Evolutionary conservation across 2,113 vertebrate species (phyloP).

Genomic region (Fregata magnificens): DNA sequence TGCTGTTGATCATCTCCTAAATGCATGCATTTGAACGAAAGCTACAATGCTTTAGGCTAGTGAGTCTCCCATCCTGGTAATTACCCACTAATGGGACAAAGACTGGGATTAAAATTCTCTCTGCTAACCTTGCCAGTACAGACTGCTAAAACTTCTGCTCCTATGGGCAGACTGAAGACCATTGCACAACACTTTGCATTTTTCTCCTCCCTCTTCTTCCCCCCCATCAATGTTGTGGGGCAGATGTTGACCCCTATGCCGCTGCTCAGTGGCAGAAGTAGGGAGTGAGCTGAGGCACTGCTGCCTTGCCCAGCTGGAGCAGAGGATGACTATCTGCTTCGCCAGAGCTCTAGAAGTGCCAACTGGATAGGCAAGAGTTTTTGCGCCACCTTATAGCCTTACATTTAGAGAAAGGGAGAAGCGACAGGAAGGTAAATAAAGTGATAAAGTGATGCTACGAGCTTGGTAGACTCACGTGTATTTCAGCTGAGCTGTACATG

Average conservation of each 20-base stretch:
- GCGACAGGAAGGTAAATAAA: neutral
- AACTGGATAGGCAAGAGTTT: neutral
- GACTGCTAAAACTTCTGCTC: neutral
- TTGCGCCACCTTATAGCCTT: neutral
- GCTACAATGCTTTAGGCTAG: neutral
- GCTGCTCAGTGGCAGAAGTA: neutral
- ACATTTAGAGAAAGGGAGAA: neutral
- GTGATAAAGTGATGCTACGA: neutral
- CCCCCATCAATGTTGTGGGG: no score
- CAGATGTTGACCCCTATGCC: neutral
- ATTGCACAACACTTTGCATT: neutral
- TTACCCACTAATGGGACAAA: neutral
- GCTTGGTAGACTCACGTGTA: neutral
- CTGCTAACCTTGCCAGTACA: neutral
- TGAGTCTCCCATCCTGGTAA: neutral
- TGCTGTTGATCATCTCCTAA: neutral
- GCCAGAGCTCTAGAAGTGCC: neutral
- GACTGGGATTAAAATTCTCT: neutral
- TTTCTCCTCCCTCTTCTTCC: neutral
- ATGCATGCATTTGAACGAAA: neutral
- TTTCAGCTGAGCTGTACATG: neutral
- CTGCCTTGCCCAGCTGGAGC: neutral
- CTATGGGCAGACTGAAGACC: neutral
- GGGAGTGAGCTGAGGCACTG: neutral
- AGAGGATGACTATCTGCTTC: neutral